Evolutionary conservation across 2,113 vertebrate genomes (phyloP).

Genomic region (Halichoerus grypus): DNA sequence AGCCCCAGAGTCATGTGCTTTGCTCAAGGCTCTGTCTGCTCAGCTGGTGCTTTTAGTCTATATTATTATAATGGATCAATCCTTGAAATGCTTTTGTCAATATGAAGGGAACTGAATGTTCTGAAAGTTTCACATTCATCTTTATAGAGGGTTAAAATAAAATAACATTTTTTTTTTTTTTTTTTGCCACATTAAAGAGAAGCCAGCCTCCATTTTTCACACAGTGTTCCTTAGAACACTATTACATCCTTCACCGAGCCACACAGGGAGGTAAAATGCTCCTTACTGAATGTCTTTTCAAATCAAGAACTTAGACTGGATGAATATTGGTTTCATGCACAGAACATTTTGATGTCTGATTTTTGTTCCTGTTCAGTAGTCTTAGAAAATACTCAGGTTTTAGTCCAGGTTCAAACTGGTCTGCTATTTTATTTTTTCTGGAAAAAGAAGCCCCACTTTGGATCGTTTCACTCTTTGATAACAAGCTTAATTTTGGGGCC

Average conservation of each 20-base stretch:
- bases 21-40: neutral
- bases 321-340: neutral
- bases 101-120: neutral
- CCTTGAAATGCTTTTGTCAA: neutral
- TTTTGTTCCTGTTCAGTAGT: constrained; percentile 30
- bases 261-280: neutral
- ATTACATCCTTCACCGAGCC: too few relatives aligned
- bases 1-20: neutral
- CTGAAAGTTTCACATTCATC: neutral
- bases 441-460: neutral
- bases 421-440: neutral
- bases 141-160: neutral
- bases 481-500: constrained; percentile 33
- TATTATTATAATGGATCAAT: neutral
- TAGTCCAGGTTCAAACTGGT: constrained; percentile 46
- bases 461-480: constrained; percentile 55
- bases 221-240: neutral
- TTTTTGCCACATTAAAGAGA: neutral
- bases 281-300: neutral
- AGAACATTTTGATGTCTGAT: neutral
- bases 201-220: neutral
- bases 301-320: neutral
- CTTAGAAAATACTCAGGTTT: constrained; percentile 62
- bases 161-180: neutral
- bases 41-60: neutral